phyloP scores from a whole-genome alignment of 1,140 invertebrate genomes.

The Aphaenogaster floridana region DNA sequence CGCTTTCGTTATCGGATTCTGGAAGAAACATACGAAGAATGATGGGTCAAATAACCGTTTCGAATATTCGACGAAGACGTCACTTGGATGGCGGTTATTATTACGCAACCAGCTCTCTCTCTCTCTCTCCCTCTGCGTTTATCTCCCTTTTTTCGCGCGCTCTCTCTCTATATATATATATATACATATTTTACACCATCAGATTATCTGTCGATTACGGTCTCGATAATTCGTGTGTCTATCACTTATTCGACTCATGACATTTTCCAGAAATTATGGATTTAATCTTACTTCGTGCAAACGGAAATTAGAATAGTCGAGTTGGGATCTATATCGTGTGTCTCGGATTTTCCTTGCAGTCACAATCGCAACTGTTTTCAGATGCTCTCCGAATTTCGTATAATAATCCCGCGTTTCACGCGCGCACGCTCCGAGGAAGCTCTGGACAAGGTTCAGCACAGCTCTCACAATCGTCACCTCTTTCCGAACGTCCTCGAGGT shows the following conservation, averaged over 20 bases:
- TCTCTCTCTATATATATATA: background rate
- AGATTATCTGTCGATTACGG: constrained; percentile 5
- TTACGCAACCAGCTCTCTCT: constrained; percentile 20
- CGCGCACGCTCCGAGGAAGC: background rate
- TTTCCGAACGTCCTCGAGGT: background rate
- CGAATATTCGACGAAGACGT: background rate
- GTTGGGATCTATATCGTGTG: background rate
- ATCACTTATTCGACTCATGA: background rate
- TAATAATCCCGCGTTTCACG: constrained; percentile 3
- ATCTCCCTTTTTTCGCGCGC: background rate
- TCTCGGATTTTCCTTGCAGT: constrained; percentile 48
- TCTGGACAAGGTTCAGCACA: background rate
- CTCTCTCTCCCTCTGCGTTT: background rate
- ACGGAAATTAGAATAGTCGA: background rate
- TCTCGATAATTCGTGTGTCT: constrained; percentile 8
- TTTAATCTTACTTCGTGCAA: constrained; percentile 38
- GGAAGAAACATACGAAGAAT: constrained; percentile 89
- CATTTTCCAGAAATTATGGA: background rate
- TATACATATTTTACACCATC: background rate
- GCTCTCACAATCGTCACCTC: background rate
- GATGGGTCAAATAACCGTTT: constrained; percentile 63
- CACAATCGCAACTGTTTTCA: constrained; percentile 1
- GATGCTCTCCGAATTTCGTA: background rate
- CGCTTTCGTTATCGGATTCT: constrained; percentile 91
- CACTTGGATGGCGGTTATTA: constrained; percentile 28